A percentile compares a stretch with the other conserved stretches of the same genome.
Evolutionary conservation across 2,113 vertebrate genomes (phyloP).

Genomic region (Neolamprologus modestus): DNA sequence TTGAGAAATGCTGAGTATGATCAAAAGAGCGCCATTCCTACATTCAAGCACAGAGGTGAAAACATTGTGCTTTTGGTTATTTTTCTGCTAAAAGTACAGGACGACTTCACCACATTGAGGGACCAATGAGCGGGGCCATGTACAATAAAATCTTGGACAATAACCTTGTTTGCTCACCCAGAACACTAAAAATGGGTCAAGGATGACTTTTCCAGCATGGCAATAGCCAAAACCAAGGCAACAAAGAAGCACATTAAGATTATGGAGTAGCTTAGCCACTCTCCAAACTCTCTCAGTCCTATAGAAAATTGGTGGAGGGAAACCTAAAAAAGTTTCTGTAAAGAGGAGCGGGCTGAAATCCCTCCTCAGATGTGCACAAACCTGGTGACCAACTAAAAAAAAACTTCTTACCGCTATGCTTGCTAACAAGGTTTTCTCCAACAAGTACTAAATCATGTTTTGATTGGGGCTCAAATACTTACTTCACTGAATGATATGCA

Average conservation of each 20-base stretch:
- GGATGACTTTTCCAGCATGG: background rate
- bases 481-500: background rate
- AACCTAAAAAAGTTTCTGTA: background rate
- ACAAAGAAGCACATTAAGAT: background rate
- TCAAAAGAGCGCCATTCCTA: background rate
- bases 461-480: background rate
- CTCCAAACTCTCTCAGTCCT: background rate
- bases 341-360: background rate
- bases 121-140: background rate
- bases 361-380: background rate
- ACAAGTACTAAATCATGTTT: background rate
- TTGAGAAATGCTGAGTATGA: background rate
- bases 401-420: background rate
- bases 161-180: background rate
- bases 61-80: background rate
- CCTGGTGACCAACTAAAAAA: background rate
- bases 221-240: background rate
- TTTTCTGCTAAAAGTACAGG: background rate
- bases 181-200: background rate
- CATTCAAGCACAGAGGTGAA: background rate
- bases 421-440: background rate
- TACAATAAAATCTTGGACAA: background rate
- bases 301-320: background rate
- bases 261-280: background rate
- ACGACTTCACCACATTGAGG: background rate